Base-by-base conservation (phyloP, 2,888 invertebrate genomes). In the Agrochola circellaris region DNA sequence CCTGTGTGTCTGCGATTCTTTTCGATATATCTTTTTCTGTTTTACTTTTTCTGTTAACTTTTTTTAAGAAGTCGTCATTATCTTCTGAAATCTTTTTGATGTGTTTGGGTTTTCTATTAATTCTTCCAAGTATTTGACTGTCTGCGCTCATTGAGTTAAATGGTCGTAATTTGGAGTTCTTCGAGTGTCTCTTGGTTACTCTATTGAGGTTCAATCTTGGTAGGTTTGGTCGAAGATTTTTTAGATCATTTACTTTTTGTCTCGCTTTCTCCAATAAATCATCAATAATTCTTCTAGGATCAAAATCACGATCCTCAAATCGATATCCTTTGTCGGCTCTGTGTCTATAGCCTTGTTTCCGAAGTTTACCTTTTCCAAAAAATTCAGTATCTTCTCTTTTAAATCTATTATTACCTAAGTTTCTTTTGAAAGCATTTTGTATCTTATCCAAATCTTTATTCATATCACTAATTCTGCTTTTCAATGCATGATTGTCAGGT, bases 361-460 rank as follows among this genome's bases (percentile, higher is more conserved):
- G 89, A 4, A 88, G 64, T 74, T 89, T 91, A 5, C 67, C 86
- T 56, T 82, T 85, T 71, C 72, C 75, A 42, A 84, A 81, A 26
- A 73, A 15, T 45, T 81, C 69, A 15, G 26, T 45, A 69, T 17
- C 61, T 87, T 94, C 89, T 6, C 95, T 88, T 85, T 91, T 93
- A n/a, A 85, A 69, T 87, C 92, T 91, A 56, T 89, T 58, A 9
- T 62, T 79, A 42, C 73, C 88, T 54, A 74, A 82, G 23, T 84
- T 89, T 65, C 75, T 84, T 81, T 88, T 85, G 51, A 92, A 92
- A 9, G 90, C 61, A 13, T 85, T 87, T 17, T 90, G 88, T 54
- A 93, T 88, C 67, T 90, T 91, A 74, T 89, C 89, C 26, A 95
- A 91, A 73, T 94, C 92, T 48, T 88, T 90, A 66, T 94, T 94